Base-by-base conservation (phyloP, 2,888 invertebrate species). In the Phyllotreta cruciferae region DNA sequence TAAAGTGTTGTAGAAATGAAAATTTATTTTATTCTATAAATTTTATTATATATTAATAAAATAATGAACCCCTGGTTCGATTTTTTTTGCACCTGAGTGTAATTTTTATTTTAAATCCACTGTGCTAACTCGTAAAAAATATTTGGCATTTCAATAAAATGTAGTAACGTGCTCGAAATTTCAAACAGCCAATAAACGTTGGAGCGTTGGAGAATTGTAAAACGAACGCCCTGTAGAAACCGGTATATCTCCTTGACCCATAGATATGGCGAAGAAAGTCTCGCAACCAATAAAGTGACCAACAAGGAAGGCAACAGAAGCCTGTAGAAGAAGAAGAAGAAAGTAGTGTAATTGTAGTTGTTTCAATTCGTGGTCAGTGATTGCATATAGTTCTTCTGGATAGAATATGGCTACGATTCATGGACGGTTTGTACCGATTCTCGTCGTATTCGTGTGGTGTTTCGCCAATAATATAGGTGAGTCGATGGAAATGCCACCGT, bases 191-290 rank as follows among this genome's bases (percentile, higher is more conserved):
- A 24, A 24, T 24, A 24, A 24, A 24, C 24, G 24, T 4, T 24
- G 24, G 24, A 1, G 24, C 24, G 24, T 24, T 24, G 24, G 24
- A 24, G 24, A 24, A 24, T 24, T 24, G 24, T 24, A 24, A 50
- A 50, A 9, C 36, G 50, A 14, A 53, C 60, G 44, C 60, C 60
- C 52, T 53, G 60, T 57, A 55, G 60, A 64, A 71, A 73, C 73
- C 70, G 71, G 73, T 73, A 71, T 71, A 70, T 72, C 70, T 73
- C 73, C 73, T 73, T 72, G 73, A 71, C 73, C 72, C 67, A 72
- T 72, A 70, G 69, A 70, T 70, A 70, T 70, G 70, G 70, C 70
- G 69, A 72, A 72, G 73, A 73, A 73, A 72, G 71, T 72, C 56
- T 70, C 64, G 61, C 64, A 69, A 65, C 69, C 71, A 71, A 71